These are phyloP conservation scores for Cassiopea andromeda DNA, from an alignment of 30 jellyfish, hydroid and myxozoan genomes.

Conservation along the genomic window DNA sequence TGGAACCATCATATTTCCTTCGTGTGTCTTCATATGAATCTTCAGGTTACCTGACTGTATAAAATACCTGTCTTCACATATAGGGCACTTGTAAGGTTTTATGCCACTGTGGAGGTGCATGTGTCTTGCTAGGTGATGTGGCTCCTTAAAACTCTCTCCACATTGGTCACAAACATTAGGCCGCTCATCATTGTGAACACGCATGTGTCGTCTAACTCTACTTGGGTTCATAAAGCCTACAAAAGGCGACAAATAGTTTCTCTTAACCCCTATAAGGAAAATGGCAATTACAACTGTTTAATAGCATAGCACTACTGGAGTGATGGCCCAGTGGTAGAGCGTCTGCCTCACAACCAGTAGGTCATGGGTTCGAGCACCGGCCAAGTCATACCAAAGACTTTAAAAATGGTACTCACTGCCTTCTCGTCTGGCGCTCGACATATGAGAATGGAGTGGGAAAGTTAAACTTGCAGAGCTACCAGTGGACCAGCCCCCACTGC, in stretches of 20 bases:
- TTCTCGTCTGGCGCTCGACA: too few relatives aligned
- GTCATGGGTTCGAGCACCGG: too few relatives aligned
- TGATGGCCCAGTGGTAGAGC: too few relatives aligned
- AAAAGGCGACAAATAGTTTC: not conserved
- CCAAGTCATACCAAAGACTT: too few relatives aligned
- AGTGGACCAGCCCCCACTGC: too few relatives aligned
- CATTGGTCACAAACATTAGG: constrained; percentile 51
- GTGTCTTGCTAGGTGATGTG: constrained; percentile 63
- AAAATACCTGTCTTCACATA: constrained; percentile 50
- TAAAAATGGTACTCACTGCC: too few relatives aligned
- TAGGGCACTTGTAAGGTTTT: constrained; percentile 61
- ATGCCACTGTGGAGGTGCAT: constrained; percentile 57
- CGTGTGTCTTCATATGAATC: constrained; percentile 67
- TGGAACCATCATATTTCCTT: constrained; percentile 17
- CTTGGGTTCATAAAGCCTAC: constrained; percentile 66
- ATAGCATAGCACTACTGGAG: too few relatives aligned
- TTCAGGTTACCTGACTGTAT: constrained; percentile 58
- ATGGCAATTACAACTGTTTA: too few relatives aligned
- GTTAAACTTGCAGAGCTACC: too few relatives aligned
- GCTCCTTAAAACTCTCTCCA: constrained; percentile 54
- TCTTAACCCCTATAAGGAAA: too few relatives aligned
- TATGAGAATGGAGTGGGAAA: too few relatives aligned
- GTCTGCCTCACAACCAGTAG: too few relatives aligned
- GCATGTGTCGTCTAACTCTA: constrained; percentile 62
- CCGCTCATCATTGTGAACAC: constrained; percentile 58